These are phyloP conservation scores for Onychomys leucogaster DNA, from an alignment of 2,797 vertebrate species.

Conservation along the genomic window DNA sequence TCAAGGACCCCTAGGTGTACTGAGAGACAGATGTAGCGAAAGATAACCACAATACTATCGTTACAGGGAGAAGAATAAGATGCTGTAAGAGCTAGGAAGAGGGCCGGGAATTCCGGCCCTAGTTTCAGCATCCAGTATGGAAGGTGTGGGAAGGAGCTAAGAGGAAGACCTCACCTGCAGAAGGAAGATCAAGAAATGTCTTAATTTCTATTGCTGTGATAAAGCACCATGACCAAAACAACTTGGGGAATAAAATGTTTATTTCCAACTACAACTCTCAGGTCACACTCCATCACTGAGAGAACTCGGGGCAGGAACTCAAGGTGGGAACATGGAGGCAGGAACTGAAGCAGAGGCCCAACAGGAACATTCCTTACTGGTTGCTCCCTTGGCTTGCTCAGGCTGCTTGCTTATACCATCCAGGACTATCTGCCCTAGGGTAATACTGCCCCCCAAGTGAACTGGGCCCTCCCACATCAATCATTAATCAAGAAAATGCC, in stretches of 20 bases:
- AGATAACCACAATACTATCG: neutral
- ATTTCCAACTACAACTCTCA: neutral
- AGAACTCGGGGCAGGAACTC: neutral
- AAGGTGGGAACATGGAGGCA: neutral
- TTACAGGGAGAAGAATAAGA: neutral
- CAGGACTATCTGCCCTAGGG: neutral
- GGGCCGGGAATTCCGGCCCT: neutral
- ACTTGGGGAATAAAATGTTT: neutral
- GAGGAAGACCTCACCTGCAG: neutral
- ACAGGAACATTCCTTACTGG: neutral
- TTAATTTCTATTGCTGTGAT: neutral
- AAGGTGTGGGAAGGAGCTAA: neutral
- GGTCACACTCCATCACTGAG: neutral
- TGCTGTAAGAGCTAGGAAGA: neutral
- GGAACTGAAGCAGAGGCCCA: neutral
- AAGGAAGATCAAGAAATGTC: neutral
- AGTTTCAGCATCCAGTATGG: neutral
- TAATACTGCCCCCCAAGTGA: neutral
- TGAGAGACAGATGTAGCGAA: neutral
- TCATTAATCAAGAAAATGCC: neutral
- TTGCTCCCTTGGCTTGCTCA: neutral
- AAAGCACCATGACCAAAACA: neutral
- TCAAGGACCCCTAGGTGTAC: slow-evolving; percentile 44
- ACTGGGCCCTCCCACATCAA: neutral
- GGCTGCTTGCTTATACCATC: neutral